These are phyloP conservation scores for Exocentrus adspersus DNA, from an alignment of 2,888 invertebrate genomes.

Conservation along the genomic window DNA sequence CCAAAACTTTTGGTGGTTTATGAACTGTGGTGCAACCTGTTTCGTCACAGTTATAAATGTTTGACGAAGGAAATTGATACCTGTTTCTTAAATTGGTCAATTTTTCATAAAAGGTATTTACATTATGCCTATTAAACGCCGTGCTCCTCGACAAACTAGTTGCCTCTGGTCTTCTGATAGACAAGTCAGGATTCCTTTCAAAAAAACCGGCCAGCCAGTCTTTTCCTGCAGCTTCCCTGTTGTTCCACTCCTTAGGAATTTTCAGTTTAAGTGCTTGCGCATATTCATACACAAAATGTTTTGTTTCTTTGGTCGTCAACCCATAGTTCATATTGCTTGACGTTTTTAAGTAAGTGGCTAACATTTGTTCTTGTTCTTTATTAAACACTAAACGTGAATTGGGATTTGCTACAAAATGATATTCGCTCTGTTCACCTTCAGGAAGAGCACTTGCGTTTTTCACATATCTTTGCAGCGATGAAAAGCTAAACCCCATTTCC, in stretches of 20 bases:
- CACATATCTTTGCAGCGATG: background rate
- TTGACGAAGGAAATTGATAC: background rate
- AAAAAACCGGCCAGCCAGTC: background rate
- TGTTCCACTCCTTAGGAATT: background rate
- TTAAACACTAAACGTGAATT: background rate
- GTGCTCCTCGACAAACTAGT: constrained; percentile 1
- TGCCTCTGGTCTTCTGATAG: background rate
- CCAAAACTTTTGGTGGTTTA: constrained; percentile 23
- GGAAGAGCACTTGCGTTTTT: background rate
- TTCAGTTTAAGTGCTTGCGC: background rate
- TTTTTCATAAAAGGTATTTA: constrained; percentile 18
- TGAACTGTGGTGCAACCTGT: constrained; percentile 26
- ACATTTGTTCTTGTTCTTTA: background rate
- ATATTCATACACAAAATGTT: background rate
- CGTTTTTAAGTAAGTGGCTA: background rate
- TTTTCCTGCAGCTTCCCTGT: background rate
- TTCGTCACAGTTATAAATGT: background rate
- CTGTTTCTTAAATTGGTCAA: background rate
- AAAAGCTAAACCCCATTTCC: background rate
- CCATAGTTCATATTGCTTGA: background rate
- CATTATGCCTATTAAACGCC: constrained; percentile 20
- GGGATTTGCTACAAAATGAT: background rate
- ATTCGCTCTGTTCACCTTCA: background rate
- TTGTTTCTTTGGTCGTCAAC: background rate
- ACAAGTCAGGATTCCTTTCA: background rate